Conservation (phyloP, 2,113 vertebrate genomes). For the Callaeas wilsoni region DNA sequence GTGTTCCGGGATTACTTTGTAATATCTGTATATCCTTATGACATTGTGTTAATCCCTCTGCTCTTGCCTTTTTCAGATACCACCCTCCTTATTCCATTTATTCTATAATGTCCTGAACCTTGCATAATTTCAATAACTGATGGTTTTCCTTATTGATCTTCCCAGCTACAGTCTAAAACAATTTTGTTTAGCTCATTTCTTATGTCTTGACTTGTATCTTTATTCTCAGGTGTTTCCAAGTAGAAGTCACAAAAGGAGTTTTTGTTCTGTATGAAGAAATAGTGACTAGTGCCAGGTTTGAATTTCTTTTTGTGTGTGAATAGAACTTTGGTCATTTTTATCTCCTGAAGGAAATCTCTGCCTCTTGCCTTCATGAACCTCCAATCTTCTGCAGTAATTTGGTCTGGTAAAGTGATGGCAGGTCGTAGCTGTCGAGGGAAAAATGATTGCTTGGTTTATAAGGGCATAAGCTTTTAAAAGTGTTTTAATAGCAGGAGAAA, state of each 20-base stretch:
- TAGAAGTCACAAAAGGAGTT: background rate
- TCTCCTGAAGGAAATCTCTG: background rate
- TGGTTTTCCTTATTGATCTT: background rate
- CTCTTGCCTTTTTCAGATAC: background rate
- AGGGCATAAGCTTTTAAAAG: slow-evolving; percentile 17
- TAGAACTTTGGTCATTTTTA: background rate
- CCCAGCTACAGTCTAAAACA: background rate
- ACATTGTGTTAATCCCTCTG: background rate
- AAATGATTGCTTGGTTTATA: slow-evolving; percentile 11
- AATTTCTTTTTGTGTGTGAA: background rate
- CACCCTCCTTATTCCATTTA: background rate
- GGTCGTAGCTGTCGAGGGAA: background rate
- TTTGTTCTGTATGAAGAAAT: background rate
- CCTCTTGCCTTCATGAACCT: background rate
- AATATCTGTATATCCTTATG: background rate
- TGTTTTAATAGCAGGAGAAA: slow-evolving; percentile 30
- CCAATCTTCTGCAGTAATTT: background rate
- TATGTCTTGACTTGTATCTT: background rate
- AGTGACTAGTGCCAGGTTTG: background rate
- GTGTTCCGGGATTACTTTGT: background rate
- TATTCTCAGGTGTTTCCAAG: background rate
- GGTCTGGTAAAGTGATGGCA: background rate
- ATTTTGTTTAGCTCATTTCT: background rate
- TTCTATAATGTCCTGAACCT: background rate
- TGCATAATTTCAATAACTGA: background rate